Evolutionary conservation across 2,797 vertebrate species (phyloP).

Genomic region (Jordanella pulchra): DNA sequence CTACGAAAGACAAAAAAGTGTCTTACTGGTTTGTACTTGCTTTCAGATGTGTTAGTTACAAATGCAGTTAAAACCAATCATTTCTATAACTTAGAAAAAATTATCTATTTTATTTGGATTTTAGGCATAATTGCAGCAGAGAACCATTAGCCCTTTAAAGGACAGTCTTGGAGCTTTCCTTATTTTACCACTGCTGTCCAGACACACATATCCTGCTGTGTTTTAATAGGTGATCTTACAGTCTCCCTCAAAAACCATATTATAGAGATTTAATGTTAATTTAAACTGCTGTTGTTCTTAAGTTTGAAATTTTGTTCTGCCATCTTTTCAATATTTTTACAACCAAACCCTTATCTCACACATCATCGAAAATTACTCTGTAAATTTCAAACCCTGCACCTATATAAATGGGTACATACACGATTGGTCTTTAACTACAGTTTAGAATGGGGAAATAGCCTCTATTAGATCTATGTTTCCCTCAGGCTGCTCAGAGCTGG

Average conservation of each 20-base stretch:
- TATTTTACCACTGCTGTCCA: background rate
- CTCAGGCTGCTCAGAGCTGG: background rate
- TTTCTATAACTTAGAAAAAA: too few relatives aligned
- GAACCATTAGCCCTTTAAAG: background rate
- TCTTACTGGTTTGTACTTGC: too few relatives aligned
- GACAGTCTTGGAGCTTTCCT: too few relatives aligned
- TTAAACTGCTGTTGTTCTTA: background rate
- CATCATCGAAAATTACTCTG: background rate
- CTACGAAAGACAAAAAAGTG: too few relatives aligned
- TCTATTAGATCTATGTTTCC: background rate
- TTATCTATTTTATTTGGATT: too few relatives aligned
- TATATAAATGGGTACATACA: too few relatives aligned
- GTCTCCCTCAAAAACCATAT: background rate
- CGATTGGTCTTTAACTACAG: background rate
- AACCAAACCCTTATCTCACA: background rate
- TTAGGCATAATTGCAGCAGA: too few relatives aligned
- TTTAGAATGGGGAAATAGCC: background rate
- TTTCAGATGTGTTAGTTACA: too few relatives aligned
- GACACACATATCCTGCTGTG: background rate
- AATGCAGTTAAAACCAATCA: too few relatives aligned
- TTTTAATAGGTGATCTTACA: background rate
- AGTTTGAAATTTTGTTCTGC: background rate
- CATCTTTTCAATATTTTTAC: background rate
- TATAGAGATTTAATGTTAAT: background rate
- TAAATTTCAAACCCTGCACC: background rate